Conservation (phyloP, 1,140 invertebrate species). For the Lepidurus packardi region DNA sequence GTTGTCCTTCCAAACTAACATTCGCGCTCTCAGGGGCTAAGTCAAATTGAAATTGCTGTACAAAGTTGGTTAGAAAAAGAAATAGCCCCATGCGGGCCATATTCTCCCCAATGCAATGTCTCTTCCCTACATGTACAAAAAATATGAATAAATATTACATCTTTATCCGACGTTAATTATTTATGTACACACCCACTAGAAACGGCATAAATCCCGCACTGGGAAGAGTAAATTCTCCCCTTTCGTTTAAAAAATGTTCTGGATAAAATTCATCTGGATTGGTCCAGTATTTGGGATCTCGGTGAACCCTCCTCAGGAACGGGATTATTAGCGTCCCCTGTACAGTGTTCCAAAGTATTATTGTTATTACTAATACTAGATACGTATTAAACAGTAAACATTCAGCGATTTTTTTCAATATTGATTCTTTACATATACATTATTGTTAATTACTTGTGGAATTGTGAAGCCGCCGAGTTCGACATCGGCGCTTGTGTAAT, state of each 20-base stretch:
- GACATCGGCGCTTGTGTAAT: background rate
- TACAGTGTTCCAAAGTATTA: background rate
- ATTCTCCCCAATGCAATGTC: background rate
- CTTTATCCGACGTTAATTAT: background rate
- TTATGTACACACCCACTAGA: background rate
- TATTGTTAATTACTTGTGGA: background rate
- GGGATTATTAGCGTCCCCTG: background rate
- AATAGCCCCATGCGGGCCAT: background rate
- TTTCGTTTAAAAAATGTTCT: slow-evolving; percentile 18
- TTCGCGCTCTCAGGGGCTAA: background rate
- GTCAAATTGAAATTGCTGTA: background rate
- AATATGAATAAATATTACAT: background rate
- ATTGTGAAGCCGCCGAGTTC: background rate
- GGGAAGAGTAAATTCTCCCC: background rate
- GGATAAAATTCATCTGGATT: slow-evolving; percentile 25
- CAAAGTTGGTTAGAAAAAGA: background rate
- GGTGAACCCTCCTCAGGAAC: slow-evolving; percentile 17
- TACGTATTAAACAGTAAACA: no score
- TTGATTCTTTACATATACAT: background rate
- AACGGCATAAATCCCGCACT: no score
- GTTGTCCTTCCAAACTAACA: background rate
- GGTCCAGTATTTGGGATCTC: background rate
- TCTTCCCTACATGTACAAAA: background rate
- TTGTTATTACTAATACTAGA: no score
- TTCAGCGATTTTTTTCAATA: no score